Evolutionary conservation across 2,888 invertebrate genomes (phyloP).

Genomic region (Xestia sexstrigata): DNA sequence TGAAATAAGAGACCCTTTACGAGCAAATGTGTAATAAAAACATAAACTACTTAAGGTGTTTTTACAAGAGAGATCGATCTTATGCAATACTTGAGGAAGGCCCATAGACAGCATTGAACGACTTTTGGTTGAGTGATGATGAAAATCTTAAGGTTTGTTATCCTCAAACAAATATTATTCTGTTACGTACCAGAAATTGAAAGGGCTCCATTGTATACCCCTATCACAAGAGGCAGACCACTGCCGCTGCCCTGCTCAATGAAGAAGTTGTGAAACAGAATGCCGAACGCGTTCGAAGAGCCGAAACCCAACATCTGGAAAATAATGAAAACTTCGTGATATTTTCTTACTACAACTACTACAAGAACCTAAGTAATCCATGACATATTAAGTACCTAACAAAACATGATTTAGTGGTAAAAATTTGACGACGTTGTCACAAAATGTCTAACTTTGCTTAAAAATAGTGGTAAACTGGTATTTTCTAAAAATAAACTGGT

Average conservation of each 20-base stretch:
- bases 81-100: no score
- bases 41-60: not conserved
- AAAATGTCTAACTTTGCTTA: not conserved
- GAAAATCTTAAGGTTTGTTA: not conserved
- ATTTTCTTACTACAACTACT: not conserved
- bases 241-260: slow-evolving; percentile 92
- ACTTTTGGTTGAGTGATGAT: not conserved
- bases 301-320: slow-evolving; percentile 92
- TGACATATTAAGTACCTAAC: not conserved
- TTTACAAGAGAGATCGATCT: not conserved
- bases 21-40: no score
- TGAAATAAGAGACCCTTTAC: no score
- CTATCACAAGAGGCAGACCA: slow-evolving; percentile 93
- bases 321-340: slow-evolving; percentile 9
- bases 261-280: slow-evolving; percentile 93
- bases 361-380: no score
- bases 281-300: slow-evolving; percentile 93
- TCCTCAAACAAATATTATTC: not conserved
- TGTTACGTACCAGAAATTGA: slow-evolving; percentile 90
- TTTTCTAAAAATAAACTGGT: not conserved
- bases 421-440: not conserved
- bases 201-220: slow-evolving; percentile 92
- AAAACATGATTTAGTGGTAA: not conserved
- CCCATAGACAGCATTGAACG: not conserved
- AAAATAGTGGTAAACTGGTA: not conserved